phyloP scores from a whole-genome alignment of 2,797 vertebrate species.

The Rousettus madagascariensis region DNA sequence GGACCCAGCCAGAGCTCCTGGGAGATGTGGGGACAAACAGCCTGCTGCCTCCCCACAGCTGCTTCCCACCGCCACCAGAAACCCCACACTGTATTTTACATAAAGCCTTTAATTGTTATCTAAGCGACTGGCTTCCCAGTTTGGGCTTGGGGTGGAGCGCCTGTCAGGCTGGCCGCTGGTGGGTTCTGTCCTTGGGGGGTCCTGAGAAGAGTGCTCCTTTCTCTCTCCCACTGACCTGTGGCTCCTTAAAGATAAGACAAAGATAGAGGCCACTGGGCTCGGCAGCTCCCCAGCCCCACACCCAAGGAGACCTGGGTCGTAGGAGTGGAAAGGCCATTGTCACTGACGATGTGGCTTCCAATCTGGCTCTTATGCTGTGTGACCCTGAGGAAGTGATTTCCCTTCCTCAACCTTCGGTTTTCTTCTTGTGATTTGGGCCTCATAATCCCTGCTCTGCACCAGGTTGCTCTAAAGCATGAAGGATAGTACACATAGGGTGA shows the following conservation, averaged over 20 bases:
- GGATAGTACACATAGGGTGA: neutral
- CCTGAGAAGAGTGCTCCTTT: constrained; percentile 36
- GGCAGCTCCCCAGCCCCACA: neutral
- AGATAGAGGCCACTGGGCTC: neutral
- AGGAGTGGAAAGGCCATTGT: neutral
- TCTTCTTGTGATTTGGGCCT: neutral
- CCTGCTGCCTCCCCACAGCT: neutral
- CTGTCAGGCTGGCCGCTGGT: neutral
- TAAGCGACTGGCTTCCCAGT: neutral
- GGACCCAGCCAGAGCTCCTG: neutral
- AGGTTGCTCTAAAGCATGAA: neutral
- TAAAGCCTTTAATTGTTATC: constrained; percentile 70
- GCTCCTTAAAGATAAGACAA: constrained; percentile 54
- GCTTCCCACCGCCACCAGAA: neutral
- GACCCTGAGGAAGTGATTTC: neutral
- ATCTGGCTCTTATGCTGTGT: neutral
- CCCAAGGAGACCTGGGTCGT: neutral
- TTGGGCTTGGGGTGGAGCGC: neutral
- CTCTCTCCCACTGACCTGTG: neutral
- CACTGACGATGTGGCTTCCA: neutral
- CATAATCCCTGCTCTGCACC: neutral
- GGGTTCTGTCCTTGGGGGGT: neutral
- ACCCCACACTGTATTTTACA: constrained; percentile 20
- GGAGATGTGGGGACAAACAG: neutral
- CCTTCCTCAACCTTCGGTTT: neutral